Conservation (phyloP, 2,888 invertebrate species). For the Spilosoma lubricipeda region DNA sequence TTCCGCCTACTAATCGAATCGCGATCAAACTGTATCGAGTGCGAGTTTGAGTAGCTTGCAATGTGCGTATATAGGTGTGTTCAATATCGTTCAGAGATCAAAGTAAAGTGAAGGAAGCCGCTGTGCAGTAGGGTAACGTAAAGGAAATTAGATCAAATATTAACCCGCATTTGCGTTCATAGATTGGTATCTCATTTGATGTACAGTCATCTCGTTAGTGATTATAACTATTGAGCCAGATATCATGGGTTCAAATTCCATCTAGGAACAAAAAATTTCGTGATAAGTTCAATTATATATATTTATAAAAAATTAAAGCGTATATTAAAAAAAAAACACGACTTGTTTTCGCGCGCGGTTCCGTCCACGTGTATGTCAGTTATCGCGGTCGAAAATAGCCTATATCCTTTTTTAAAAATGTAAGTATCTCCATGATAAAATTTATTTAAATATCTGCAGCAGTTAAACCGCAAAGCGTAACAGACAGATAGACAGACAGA, state of each 20-base stretch:
- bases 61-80: background rate
- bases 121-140: background rate
- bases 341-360: too few relatives aligned
- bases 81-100: constrained; percentile 25
- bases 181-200: background rate
- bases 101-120: constrained; percentile 22
- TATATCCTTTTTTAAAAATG: too few relatives aligned
- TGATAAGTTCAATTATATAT: background rate
- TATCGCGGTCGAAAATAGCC: too few relatives aligned
- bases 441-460: too few relatives aligned
- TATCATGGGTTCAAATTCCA: background rate
- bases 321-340: too few relatives aligned
- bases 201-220: background rate
- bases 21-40: constrained; percentile 33
- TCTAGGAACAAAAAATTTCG: background rate
- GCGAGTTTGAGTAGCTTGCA: constrained; percentile 10
- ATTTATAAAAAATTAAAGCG: too few relatives aligned
- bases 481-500: too few relatives aligned
- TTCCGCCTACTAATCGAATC: constrained; percentile 60
- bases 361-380: too few relatives aligned
- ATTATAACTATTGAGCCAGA: background rate
- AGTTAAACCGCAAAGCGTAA: too few relatives aligned
- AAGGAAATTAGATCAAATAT: background rate
- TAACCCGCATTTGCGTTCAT: background rate
- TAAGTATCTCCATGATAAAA: too few relatives aligned